Evolutionary conservation across 2,113 vertebrate genomes (phyloP), one percentile per base, ranked within the genome.

Genomic region (Pluvianellus socialis): DNA sequence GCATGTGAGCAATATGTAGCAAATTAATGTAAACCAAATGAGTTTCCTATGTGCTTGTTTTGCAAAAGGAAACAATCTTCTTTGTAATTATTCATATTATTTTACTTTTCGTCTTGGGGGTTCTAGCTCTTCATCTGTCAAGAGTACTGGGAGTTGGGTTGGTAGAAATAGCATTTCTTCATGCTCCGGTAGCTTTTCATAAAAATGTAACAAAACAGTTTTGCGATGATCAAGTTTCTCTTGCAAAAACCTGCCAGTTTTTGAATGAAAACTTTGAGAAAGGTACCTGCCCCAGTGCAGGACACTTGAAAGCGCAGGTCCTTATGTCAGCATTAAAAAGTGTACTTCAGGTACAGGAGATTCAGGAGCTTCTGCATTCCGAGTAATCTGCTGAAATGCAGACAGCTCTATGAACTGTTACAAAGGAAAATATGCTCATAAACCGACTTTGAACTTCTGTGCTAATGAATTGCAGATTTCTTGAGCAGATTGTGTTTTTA

Each of bases 21-120:
- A 93, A 94, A 96, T 86, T 22, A 84, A 87, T 67, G 32, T 49
- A 56, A 96, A 81, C 38, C 32, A 86, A 79, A 73, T 79, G 62
- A 86, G 5, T 81, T 96, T 88, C 33, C 93, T 62, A 7, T 40
- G 72, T 49, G 68, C 32, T 80, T 94, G 19, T 67, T 80, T 95
- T 86, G 22, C 6, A 79, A 94, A 70, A 76, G 56, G 70, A 94
- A 79, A 33, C 17, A 18, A 6, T 53, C 24, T n/a, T 50, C 4
- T 66, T 33, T 4, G 21, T 59, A 63, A 62, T 90, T 62, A 27
- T 33, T 77, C 28, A 3, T 58, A 10, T 35, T 45, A n/a, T 75
- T 83, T 38, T 28, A 42, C 22, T 86, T 47, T 74, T 88, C 27
- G 14, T 35, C 44, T 26, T 33, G 45, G 61, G 21, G 4, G 7